Evolutionary conservation across 2,888 invertebrate species (phyloP), one percentile per base, ranked within the genome.

Genomic region (Cantharis lateralis): DNA sequence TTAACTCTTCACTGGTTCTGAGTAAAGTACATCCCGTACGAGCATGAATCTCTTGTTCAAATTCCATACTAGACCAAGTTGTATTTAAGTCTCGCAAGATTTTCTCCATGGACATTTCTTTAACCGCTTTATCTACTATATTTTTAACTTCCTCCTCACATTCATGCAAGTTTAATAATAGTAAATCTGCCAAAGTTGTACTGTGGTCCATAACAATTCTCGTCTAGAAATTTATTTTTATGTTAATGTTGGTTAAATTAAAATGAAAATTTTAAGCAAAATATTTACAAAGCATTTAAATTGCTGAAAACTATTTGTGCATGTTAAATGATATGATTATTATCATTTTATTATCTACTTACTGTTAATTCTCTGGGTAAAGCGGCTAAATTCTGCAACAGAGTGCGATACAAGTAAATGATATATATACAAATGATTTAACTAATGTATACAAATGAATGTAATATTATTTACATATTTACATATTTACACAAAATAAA

Each of bases 91-190:
- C 98, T 81, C 95, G 93, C 70, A 98, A 90, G 74, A 95, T 94
- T 87, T 98, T 98, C 88, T 98, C 98, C 98, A 98, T 98, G 2
- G 97, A 96, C 96, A 98, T 97, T 90, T 98, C 98, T 89, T 98
- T 98, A 0, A 98, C 97, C 0, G 98, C 98, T 89, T 98, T 98
- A 87, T 98, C 98, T 10, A 98, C 98, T 83, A 98, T 98, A 87
- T 96, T 97, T 85, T 97, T 96, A 0, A 97, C 98, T 88, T 98
- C 98, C 87, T 98, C 98, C 88, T 98, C 98, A 88, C 96, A 98
- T 88, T 98, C 96, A 87, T 98, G 98, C 10, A 98, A 91, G 88
- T 98, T 98, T 69, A 98, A 89, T 5, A 95, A 95, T 80, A 98
- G 89, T 18, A 98, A 90, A 87, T 98, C 98, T 1, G 97, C 95